Conservation (phyloP, 1,140 invertebrate species). For the Ceratosolen solmsi region DNA sequence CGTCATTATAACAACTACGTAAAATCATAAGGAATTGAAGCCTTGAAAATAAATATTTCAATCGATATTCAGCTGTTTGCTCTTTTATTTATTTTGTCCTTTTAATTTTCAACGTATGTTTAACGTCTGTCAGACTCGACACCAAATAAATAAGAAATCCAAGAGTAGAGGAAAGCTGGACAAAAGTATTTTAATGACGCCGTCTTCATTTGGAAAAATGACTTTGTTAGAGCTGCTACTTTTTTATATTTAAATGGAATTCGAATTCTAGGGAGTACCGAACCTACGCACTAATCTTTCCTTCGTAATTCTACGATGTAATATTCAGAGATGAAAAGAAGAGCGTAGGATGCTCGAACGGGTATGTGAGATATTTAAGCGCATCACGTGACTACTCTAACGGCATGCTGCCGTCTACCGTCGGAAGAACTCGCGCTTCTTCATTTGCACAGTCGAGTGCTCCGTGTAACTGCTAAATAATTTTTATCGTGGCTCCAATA, state of each 20-base stretch:
- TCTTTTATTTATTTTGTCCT: no score
- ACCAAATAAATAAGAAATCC: no score
- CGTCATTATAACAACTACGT: no score
- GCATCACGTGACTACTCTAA: not conserved
- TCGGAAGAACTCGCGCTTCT: constrained; percentile 30
- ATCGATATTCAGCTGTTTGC: no score
- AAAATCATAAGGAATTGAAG: no score
- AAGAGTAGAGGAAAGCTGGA: no score
- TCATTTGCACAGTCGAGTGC: constrained; percentile 13
- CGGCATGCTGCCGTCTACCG: constrained; percentile 27
- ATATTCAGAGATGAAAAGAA: constrained; percentile 34
- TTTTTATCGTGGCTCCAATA: not conserved
- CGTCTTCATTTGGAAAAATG: no score
- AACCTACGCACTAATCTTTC: constrained; percentile 8
- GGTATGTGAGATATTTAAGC: constrained; percentile 21
- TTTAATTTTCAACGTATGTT: no score
- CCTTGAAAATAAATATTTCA: no score
- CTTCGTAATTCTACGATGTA: not conserved
- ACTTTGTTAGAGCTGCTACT: not conserved
- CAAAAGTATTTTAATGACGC: no score
- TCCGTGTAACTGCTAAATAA: not conserved
- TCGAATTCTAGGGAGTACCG: not conserved
- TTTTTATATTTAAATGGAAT: constrained; percentile 9
- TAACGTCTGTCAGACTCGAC: no score
- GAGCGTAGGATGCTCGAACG: not conserved